Evolutionary conservation across 1,140 invertebrate genomes (phyloP), one percentile per base, ranked within the genome.

Genomic region (Vanessa atalanta): DNA sequence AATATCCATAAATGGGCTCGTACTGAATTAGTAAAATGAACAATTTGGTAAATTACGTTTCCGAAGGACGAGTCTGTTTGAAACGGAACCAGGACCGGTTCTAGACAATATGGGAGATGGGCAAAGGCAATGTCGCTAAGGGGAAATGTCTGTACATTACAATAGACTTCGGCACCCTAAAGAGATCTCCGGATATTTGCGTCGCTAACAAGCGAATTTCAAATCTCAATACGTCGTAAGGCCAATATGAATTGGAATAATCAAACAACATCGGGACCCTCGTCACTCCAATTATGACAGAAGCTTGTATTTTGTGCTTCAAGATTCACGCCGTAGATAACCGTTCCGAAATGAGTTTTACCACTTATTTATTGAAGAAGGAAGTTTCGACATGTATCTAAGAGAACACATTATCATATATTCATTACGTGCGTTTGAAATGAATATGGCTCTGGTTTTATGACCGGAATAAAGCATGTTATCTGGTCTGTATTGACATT

Each of bases 241-340:
- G 75, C 70, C 78, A 72, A 81, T 81, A 79, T 74, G 81, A 75
- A 82, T 78, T 74, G 71, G 83, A 84, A 88, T 84, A 89, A 87
- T 85, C 73, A 76, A 79, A 50, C 69, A 60, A 77, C 76, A 77
- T 76, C 55, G 70, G 76, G 79, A 87, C 84, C 87, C 87, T 86
- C 77, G 85, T 90, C 84, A 87, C 79, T 83, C 72, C 77, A 80
- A 82, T 86, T 83, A 83, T 89, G 83, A 85, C 84, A 81, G 76
- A 67, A 75, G 61, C 76, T 61, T 67, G 76, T 72, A 65, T 77
- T 65, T 78, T 57, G 72, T 15, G 53, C 72, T 60, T 55, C 51
- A 64, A 79, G 81, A 80, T 81, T 66, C 65, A 67, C 73, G 71
- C 64, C 73, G 69, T 75, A 79, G 77, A 85, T 79, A 79, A 68